phyloP scores from a whole-genome alignment of 2,888 invertebrate genomes.

The Opisthograptis luteolata region DNA sequence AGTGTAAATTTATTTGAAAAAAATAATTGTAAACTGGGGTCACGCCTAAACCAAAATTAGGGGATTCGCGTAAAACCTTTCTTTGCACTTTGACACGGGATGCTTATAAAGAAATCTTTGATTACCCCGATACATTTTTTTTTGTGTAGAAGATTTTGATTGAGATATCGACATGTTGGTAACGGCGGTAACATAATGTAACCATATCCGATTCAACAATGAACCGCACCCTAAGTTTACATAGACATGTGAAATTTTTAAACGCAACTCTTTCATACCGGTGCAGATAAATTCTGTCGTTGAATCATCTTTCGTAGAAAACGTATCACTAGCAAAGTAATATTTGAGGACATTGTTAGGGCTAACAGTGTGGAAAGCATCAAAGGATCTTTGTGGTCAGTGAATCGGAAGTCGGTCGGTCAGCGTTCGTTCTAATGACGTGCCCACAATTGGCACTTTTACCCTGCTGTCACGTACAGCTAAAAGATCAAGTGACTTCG shows the following conservation, averaged over 20 bases:
- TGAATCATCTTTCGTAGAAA: slow-evolving; percentile 28
- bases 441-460: slow-evolving; percentile 71
- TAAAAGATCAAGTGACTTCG: slow-evolving; percentile 47
- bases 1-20: slow-evolving; percentile 72
- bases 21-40: slow-evolving; percentile 82
- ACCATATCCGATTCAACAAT: slow-evolving; percentile 61
- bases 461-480: slow-evolving; percentile 66
- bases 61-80: slow-evolving; percentile 75
- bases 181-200: slow-evolving; percentile 76
- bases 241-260: slow-evolving; percentile 64
- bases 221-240: slow-evolving; percentile 66
- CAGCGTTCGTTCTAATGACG: slow-evolving; percentile 68
- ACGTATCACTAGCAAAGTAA: slow-evolving; percentile 29
- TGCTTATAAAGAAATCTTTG: slow-evolving; percentile 65
- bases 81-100: slow-evolving; percentile 81
- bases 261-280: slow-evolving; percentile 41
- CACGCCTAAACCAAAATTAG: slow-evolving; percentile 80
- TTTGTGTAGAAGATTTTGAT: slow-evolving; percentile 62
- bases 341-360: slow-evolving; percentile 36
- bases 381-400: slow-evolving; percentile 65
- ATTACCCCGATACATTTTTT: slow-evolving; percentile 72
- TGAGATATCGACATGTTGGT: slow-evolving; percentile 71
- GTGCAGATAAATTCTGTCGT: slow-evolving; percentile 9
- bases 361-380: slow-evolving; percentile 39
- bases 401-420: slow-evolving; percentile 66